These are phyloP conservation scores for Danio kyathit DNA, from an alignment of 2,797 vertebrate genomes.

Conservation along the genomic window DNA sequence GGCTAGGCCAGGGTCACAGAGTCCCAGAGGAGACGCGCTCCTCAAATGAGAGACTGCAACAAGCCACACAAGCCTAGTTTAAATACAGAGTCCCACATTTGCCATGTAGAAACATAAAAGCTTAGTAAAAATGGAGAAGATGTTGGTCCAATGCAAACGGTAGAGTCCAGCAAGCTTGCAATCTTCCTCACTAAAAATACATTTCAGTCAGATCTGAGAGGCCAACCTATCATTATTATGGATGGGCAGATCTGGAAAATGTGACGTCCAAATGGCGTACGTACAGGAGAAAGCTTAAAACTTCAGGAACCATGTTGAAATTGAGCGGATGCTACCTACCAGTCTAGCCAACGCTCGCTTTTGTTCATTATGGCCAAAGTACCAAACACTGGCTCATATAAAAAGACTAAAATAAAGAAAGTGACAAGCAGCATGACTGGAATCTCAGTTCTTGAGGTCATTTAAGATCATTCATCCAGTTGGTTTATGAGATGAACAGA, in stretches of 20 bases:
- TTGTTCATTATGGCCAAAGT: neutral
- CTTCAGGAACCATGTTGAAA: neutral
- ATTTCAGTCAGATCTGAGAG: constrained; percentile 26
- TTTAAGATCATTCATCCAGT: constrained; percentile 33
- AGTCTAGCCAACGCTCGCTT: neutral
- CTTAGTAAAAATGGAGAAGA: constrained; percentile 55
- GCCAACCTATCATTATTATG: constrained; percentile 54
- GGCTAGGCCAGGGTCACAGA: constrained; percentile 42
- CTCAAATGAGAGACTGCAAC: constrained; percentile 28
- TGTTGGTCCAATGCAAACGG: constrained; percentile 60
- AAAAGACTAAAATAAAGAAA: constrained; percentile 32
- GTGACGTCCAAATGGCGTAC: neutral
- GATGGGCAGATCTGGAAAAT: constrained; percentile 32
- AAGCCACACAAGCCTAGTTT: constrained; percentile 17
- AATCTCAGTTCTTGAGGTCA: constrained; percentile 40
- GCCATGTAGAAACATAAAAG: constrained; percentile 25
- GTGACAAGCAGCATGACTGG: constrained; percentile 29
- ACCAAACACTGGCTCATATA: constrained; percentile 31
- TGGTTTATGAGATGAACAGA: constrained; percentile 34
- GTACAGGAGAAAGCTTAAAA: neutral
- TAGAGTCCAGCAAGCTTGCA: constrained; percentile 59
- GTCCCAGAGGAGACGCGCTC: constrained; percentile 16
- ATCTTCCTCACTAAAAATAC: constrained; percentile 59
- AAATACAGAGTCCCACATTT: constrained; percentile 19
- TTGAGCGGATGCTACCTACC: constrained; percentile 1